Evolutionary conservation across 2,113 vertebrate genomes (phyloP), one percentile per base, ranked within the genome.

Genomic region (Trichechus manatus): DNA sequence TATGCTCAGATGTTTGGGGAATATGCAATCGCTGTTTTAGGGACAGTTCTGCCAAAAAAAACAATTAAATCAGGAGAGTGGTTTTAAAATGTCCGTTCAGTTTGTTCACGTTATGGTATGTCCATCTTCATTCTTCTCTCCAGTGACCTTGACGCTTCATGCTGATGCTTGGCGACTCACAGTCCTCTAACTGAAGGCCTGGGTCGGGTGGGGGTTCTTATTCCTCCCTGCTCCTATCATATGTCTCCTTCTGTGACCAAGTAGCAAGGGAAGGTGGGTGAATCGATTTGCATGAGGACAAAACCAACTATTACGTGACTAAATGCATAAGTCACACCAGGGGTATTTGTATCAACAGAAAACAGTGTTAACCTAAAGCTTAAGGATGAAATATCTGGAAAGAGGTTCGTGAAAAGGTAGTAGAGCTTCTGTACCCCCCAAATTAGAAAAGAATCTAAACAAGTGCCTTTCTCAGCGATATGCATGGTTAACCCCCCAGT

Each of bases 151-250:
- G 20, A 4, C 19, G 5, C 1, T 9, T 31, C n/a, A 15, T 1
- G 11, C 42, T 68, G 15, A 5, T 2, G 5, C 25, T 27, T 25
- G 36, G 23, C 2, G 42, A 3, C 13, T 36, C 27, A 23, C 23
- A 9, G 33, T 2, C 31, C 20, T 39, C 8, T 20, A 27, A 20
- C 27, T 22, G 20, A 22, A 31, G 23, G 7, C n/a, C 36, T 42
- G 78, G 6, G 3, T 4, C 14, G 13, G 20, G 4, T 7, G 4
- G 0, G 2, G 5, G 1, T 0, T 0, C 3, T 33, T 2, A 31
- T 29, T 1, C 6, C 23, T 59, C 9, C 15, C 20, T 14, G 39
- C 1, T 0, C 53, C 59, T 25, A 9, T 42, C 1, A 9, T 22
- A 6, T 64, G 44, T 93, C 14, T 27, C 33, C 56, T 74, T 80